Conservation (phyloP, 1,140 invertebrate genomes). For the Rhopalosiphum maidis region DNA sequence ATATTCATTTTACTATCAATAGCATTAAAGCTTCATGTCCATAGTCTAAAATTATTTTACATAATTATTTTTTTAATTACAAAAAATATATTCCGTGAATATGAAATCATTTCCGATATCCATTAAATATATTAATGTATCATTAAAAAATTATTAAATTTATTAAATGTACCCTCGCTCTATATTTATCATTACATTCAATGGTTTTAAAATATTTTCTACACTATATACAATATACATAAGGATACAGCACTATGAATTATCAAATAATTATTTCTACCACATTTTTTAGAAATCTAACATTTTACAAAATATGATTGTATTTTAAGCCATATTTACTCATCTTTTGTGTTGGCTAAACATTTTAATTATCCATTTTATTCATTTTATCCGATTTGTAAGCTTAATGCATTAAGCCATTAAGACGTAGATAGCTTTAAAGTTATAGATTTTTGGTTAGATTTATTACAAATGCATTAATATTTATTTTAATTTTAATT, state of each 20-base stretch:
- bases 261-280: too few relatives aligned
- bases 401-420: too few relatives aligned
- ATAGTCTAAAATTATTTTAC: neutral
- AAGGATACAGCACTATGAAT: too few relatives aligned
- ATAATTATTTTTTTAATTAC: neutral
- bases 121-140: neutral
- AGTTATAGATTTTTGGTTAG: neutral
- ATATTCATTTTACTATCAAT: neutral
- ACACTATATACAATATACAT: too few relatives aligned
- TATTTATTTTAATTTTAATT: too few relatives aligned
- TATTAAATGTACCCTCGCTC: neutral
- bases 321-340: neutral
- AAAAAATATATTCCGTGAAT: neutral
- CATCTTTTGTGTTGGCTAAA: neutral
- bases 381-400: neutral
- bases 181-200: neutral
- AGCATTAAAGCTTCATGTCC: neutral
- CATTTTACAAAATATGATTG: neutral
- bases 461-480: too few relatives aligned
- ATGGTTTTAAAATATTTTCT: neutral
- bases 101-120: neutral
- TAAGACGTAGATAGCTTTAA: neutral
- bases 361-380: neutral
- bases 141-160: neutral
- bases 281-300: neutral